phyloP scores from a whole-genome alignment of 2,797 vertebrate genomes.

The Selene dorsalis region DNA sequence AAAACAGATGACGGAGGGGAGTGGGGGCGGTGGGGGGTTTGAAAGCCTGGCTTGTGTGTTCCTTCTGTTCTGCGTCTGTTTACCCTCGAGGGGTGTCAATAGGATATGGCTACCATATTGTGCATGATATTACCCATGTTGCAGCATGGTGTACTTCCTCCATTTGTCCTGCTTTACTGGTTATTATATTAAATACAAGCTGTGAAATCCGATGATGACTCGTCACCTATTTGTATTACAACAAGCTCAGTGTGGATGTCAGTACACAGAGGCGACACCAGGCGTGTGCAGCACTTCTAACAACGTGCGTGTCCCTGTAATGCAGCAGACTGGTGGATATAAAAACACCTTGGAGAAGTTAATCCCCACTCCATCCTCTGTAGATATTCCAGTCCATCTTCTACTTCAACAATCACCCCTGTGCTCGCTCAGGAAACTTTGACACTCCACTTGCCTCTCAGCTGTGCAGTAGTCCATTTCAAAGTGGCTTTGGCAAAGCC shows the following conservation, averaged over 20 bases:
- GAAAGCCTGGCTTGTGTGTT: constrained; percentile 65
- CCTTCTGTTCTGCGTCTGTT: constrained; percentile 77
- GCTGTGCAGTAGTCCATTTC: constrained; percentile 62
- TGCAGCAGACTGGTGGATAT: neutral
- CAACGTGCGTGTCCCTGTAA: constrained; percentile 11
- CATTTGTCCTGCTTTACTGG: constrained; percentile 48
- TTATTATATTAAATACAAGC: constrained; percentile 44
- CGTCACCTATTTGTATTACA: constrained; percentile 37
- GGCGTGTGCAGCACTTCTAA: neutral
- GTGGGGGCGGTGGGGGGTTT: constrained; percentile 47
- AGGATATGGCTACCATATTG: constrained; percentile 73
- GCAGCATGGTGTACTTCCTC: constrained; percentile 40
- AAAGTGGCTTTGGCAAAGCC: constrained; percentile 66
- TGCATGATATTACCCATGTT: constrained; percentile 59
- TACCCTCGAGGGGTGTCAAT: constrained; percentile 74
- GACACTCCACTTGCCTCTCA: constrained; percentile 57
- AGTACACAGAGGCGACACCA: constrained; percentile 17
- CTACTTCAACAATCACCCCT: constrained; percentile 36
- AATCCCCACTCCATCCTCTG: constrained; percentile 17
- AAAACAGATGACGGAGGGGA: constrained; percentile 82
- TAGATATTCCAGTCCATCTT: constrained; percentile 32
- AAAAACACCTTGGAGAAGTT: constrained; percentile 19
- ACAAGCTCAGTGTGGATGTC: neutral
- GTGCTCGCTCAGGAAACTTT: constrained; percentile 31
- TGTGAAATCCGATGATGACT: constrained; percentile 45